These are phyloP conservation scores for Drosophila ustulata DNA, from an alignment of 2,888 invertebrate genomes.

Conservation along the genomic window DNA sequence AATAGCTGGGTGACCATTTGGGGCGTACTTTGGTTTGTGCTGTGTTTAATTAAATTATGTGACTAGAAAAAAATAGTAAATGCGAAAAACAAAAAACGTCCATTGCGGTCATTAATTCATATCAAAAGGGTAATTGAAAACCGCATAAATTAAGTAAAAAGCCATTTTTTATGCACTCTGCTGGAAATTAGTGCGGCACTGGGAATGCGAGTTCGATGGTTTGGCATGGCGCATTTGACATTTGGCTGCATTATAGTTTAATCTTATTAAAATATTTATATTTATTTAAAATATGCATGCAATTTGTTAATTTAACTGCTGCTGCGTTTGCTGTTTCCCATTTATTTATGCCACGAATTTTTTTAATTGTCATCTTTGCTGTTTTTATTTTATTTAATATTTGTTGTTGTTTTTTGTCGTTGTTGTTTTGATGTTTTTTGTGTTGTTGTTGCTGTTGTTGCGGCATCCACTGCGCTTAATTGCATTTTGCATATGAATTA, in stretches of 20 bases:
- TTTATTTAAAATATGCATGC: slow-evolving; percentile 81
- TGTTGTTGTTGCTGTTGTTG: slow-evolving; percentile 53
- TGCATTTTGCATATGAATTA: slow-evolving; percentile 82
- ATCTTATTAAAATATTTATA: slow-evolving; percentile 81
- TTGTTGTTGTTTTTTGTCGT: slow-evolving; percentile 18
- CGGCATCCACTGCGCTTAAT: slow-evolving; percentile 79
- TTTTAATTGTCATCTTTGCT: slow-evolving; percentile 52
- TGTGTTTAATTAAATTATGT: slow-evolving; percentile 66
- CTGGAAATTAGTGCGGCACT: slow-evolving; percentile 24
- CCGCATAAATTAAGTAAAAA: slow-evolving; percentile 76
- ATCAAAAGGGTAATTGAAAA: slow-evolving; percentile 79
- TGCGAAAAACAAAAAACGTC: slow-evolving; percentile 9
- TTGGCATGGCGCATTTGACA: slow-evolving; percentile 55
- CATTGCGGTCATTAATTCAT: slow-evolving; percentile 73
- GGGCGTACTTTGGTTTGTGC: slow-evolving; percentile 7
- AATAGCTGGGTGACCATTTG: slow-evolving; percentile 29
- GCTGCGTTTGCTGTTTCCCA: slow-evolving; percentile 73
- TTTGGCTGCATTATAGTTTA: slow-evolving; percentile 81
- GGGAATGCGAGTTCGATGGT: slow-evolving; percentile 62
- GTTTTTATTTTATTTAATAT: slow-evolving; percentile 40
- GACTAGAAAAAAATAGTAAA: slow-evolving; percentile 22
- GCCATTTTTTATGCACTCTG: slow-evolving; percentile 31
- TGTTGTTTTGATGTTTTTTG: slow-evolving; percentile 16
- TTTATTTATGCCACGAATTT: slow-evolving; percentile 66
- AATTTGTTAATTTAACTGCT: slow-evolving; percentile 82